phyloP scores from a whole-genome alignment of 2,113 vertebrate species.

The Tiliqua scincoides region DNA sequence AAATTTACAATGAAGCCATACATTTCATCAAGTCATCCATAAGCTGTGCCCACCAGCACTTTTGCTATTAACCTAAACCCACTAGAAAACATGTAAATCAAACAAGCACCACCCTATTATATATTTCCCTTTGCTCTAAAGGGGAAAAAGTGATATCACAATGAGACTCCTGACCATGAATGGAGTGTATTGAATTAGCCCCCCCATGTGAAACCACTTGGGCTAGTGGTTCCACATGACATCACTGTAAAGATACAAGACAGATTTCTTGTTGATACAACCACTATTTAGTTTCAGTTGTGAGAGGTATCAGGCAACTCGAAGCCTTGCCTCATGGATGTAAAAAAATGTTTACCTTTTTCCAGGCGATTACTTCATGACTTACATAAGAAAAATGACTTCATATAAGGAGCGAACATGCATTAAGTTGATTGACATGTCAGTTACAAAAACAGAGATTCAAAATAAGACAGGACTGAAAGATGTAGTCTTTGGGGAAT shows the following conservation, averaged over 20 bases:
- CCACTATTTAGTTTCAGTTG: constrained; percentile 66
- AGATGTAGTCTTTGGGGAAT: not conserved
- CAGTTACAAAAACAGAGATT: constrained; percentile 52
- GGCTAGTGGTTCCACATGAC: constrained; percentile 64
- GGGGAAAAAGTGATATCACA: constrained; percentile 71
- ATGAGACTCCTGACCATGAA: constrained; percentile 66
- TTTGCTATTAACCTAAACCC: constrained; percentile 58
- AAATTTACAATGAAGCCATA: constrained; percentile 25
- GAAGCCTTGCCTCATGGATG: constrained; percentile 59
- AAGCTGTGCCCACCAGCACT: constrained; percentile 38
- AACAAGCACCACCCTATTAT: constrained; percentile 59
- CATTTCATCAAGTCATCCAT: constrained; percentile 4
- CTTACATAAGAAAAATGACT: constrained; percentile 75
- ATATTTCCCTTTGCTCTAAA: constrained; percentile 51
- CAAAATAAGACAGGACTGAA: constrained; percentile 32
- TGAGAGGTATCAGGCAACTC: constrained; percentile 64
- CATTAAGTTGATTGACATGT: constrained; percentile 54
- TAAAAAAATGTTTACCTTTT: constrained; percentile 76
- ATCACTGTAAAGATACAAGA: constrained; percentile 70
- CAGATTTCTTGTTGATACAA: constrained; percentile 68
- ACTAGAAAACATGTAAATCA: constrained; percentile 69
- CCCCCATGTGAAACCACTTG: constrained; percentile 34
- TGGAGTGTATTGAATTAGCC: constrained; percentile 67
- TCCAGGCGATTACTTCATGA: constrained; percentile 76
- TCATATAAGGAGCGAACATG: constrained; percentile 63